Base-by-base conservation (phyloP, 2,113 vertebrate genomes). In the Rostratula benghalensis region DNA sequence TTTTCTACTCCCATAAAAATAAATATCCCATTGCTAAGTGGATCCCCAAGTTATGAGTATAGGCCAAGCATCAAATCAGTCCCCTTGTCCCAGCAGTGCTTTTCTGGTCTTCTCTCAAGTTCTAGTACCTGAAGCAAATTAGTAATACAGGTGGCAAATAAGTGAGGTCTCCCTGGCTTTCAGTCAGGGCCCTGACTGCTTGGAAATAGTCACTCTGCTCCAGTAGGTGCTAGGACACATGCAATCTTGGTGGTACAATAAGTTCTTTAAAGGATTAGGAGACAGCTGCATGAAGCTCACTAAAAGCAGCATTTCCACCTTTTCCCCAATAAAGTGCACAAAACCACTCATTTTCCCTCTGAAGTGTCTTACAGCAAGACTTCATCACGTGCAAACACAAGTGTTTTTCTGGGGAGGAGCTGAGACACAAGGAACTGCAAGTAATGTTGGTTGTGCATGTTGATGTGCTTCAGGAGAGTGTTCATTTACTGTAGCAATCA, bases 201-300 rank as follows among this genome's bases (percentile, higher is more conserved):
- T 67, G 46, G 53, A 65, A 57, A 57, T n/a, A 23, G 64, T 75
- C 8, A 5, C 12, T 69, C 0, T 56, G 43, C 57, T 48, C 33
- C 88, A 56, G 4, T 27, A 22, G n/a, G 22, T 1, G 0, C 61
- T 63, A 5, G 65, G 11, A 45, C 21, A 4, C 4, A 0, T 33
- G 37, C 50, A 37, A 15, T 45, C 30, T 65, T 86, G 35, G 25
- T 63, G 18, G 16, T 22, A 23, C 30, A 57, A 30, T 4, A 30
- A 31, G 5, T 57, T 45, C n/a, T 54, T 85, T 25, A 77, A 77
- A 59, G 37, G 33, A 22, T 67, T 67, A 59, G 53, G 27, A 93
- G 31, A n/a, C 10, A 82, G 13, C 31, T 74, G 51, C 18, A 16
- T 54, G 51, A 69, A 70, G 53, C 48, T 73, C 24, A 22, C 43